These are phyloP conservation scores for Tokudaia tokunoshimensis DNA, from an alignment of 2,797 vertebrate genomes.

Conservation along the genomic window DNA sequence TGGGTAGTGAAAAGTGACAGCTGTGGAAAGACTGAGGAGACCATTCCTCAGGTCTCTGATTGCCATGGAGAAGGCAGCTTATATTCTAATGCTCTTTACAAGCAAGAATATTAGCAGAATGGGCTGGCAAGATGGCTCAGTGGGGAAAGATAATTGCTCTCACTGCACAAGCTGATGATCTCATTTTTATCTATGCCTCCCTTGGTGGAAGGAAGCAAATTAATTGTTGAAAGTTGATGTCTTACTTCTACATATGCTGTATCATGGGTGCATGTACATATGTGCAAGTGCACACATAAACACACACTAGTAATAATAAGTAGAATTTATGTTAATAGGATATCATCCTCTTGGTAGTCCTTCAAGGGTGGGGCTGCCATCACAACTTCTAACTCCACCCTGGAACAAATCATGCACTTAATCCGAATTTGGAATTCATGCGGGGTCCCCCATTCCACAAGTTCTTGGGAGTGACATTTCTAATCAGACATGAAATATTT, in stretches of 20 bases:
- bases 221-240: not conserved
- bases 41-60: slow-evolving; percentile 19
- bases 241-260: not conserved
- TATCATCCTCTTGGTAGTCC: not conserved
- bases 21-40: not conserved
- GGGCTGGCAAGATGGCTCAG: not conserved
- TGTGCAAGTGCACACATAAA: not conserved
- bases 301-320: not conserved
- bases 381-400: not conserved
- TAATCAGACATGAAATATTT: slow-evolving; percentile 53
- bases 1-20: slow-evolving; percentile 30
- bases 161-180: not conserved
- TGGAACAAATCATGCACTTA: not conserved
- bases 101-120: slow-evolving; percentile 45
- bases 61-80: not conserved
- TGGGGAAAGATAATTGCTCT: not conserved
- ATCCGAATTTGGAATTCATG: slow-evolving; percentile 22
- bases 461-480: slow-evolving; percentile 41
- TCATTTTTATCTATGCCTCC: not conserved
- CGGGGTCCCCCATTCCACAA: not conserved
- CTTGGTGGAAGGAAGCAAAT: not conserved
- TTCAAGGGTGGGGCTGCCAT: not conserved
- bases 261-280: not conserved
- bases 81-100: not conserved
- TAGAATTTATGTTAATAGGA: not conserved